phyloP scores from a whole-genome alignment of 2,888 invertebrate species.

The Cephus spinipes region DNA sequence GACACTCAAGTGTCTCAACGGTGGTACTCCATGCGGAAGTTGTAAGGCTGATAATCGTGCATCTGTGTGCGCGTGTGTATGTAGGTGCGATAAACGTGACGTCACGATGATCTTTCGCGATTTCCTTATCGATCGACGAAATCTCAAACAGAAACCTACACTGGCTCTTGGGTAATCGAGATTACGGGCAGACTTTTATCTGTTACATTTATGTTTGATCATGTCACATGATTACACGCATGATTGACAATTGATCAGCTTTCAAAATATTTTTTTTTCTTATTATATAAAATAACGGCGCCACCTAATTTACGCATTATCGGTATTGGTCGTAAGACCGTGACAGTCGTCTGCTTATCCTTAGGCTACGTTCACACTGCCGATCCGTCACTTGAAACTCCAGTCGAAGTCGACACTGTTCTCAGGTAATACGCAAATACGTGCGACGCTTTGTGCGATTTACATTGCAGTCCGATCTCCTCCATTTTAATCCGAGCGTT shows the following conservation, averaged over 20 bases:
- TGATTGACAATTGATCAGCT: background rate
- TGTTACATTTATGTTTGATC: background rate
- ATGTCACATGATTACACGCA: background rate
- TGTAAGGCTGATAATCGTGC: background rate
- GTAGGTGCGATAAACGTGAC: no score
- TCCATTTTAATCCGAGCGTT: background rate
- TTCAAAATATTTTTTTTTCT: background rate
- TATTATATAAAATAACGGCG: background rate
- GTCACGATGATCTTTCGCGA: background rate
- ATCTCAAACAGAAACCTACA: background rate
- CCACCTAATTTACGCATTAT: background rate
- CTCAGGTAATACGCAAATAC: background rate
- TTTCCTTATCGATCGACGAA: background rate
- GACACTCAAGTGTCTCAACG: background rate
- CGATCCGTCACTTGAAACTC: background rate
- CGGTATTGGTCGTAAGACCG: background rate
- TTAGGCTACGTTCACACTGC: background rate
- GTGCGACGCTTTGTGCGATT: background rate
- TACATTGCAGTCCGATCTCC: background rate
- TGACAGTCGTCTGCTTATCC: background rate
- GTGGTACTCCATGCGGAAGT: background rate
- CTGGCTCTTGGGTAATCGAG: no score
- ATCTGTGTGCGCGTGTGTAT: background rate
- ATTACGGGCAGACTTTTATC: background rate
- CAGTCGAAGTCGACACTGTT: background rate